These are phyloP conservation scores for Channa maculata DNA, from an alignment of 2,113 vertebrate genomes.

Conservation along the genomic window DNA sequence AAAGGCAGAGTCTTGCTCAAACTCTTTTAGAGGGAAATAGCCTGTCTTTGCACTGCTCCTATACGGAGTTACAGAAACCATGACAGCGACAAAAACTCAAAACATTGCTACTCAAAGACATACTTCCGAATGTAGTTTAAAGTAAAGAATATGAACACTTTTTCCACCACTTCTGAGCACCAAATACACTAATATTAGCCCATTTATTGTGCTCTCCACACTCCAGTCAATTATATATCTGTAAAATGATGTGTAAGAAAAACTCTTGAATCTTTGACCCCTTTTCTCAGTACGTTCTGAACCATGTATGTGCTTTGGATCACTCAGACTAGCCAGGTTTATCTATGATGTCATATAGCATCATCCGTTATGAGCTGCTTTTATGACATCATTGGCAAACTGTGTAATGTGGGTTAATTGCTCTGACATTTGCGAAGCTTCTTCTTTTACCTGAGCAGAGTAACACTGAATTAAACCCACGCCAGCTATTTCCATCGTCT, in stretches of 20 bases:
- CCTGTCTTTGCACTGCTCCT: no score
- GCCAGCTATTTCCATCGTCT: background rate
- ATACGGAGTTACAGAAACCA: no score
- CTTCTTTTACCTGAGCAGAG: conserved; percentile 31
- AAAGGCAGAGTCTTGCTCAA: no score
- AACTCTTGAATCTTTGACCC: no score
- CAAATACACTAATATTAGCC: no score
- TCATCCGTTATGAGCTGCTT: conserved; percentile 42
- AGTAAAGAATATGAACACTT: background rate
- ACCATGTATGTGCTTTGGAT: background rate
- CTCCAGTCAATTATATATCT: no score
- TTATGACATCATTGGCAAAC: conserved; percentile 28
- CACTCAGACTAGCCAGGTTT: background rate
- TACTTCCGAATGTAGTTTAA: no score
- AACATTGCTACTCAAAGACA: no score
- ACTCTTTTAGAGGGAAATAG: no score
- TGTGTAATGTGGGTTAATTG: conserved; percentile 25
- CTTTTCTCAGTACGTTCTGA: background rate
- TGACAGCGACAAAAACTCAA: no score
- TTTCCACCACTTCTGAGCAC: background rate
- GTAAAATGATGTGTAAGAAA: no score
- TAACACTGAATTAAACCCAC: background rate
- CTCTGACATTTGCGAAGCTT: conserved; percentile 20
- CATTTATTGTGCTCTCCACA: no score
- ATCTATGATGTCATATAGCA: conserved; percentile 43